Percentiles rank a stretch among this genome's conserved stretches.
Evolutionary conservation across 2,888 invertebrate genomes (phyloP).

Genomic region (Eurois occulta): DNA sequence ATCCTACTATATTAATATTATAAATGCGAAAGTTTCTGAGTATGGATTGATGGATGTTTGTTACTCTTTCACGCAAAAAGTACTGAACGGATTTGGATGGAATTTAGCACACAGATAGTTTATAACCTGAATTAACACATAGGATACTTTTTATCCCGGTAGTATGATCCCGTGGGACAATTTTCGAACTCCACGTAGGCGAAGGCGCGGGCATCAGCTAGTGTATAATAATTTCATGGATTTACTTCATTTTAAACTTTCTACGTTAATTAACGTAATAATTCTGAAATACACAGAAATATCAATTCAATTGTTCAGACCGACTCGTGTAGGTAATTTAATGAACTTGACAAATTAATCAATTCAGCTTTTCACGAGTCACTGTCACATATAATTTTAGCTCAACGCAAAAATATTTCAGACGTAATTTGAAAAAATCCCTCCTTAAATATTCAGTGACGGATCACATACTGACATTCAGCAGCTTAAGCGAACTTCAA

Average conservation of each 20-base stretch:
- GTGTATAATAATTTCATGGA: not conserved
- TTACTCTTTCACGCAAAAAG: too few relatives aligned
- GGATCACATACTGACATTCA: conserved; percentile 4
- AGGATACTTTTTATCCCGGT: too few relatives aligned
- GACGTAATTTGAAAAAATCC: not conserved
- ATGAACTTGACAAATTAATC: not conserved
- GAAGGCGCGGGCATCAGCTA: too few relatives aligned
- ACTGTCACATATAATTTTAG: not conserved
- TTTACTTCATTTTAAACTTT: not conserved
- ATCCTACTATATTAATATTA: too few relatives aligned
- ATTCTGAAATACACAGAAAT: not conserved
- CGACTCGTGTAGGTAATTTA: not conserved
- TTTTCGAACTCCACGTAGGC: too few relatives aligned
- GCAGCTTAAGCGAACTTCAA: conserved; percentile 8
- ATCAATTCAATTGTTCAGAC: not conserved
- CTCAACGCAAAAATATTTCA: not conserved
- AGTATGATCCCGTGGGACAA: too few relatives aligned
- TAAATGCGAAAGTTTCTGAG: too few relatives aligned
- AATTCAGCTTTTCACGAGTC: not conserved
- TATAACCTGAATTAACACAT: too few relatives aligned
- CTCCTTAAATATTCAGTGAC: not conserved
- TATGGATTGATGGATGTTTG: too few relatives aligned
- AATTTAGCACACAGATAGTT: too few relatives aligned
- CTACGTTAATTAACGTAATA: not conserved
- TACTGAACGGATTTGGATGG: too few relatives aligned